These are phyloP conservation scores for Plebejus melissa DNA, from an alignment of 2,888 invertebrate species.

Conservation along the genomic window DNA sequence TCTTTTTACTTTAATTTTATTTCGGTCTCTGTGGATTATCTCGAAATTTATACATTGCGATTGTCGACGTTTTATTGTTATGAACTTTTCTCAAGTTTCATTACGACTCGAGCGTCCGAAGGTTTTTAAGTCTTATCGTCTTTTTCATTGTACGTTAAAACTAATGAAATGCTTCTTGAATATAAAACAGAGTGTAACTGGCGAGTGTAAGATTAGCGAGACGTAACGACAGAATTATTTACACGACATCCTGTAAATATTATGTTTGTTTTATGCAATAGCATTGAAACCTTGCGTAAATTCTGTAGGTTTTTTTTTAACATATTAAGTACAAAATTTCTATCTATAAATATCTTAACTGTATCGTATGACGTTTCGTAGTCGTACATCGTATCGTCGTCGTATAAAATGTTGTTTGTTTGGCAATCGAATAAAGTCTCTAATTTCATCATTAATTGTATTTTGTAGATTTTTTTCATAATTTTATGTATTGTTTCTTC, in stretches of 20 bases:
- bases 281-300: too few species aligned
- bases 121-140: slow-evolving; percentile 29
- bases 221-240: background rate
- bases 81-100: slow-evolving; percentile 32
- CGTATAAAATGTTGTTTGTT: slow-evolving; percentile 40
- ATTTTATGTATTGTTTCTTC: slow-evolving; percentile 59
- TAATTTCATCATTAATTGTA: slow-evolving; percentile 67
- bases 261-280: background rate
- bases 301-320: too few species aligned
- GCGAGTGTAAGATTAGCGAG: background rate
- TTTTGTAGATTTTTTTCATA: slow-evolving; percentile 48
- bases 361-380: too few species aligned
- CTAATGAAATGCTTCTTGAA: slow-evolving; percentile 30
- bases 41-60: slow-evolving; percentile 42
- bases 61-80: slow-evolving; percentile 41
- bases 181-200: background rate
- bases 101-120: slow-evolving; percentile 27
- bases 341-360: background rate
- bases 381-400: background rate
- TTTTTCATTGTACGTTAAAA: slow-evolving; percentile 29
- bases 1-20: slow-evolving; percentile 69
- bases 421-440: slow-evolving; percentile 59
- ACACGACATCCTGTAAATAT: background rate
- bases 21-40: slow-evolving; percentile 56
- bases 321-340: background rate